Evolutionary conservation across 2,113 vertebrate species (phyloP), one percentile per base, ranked within the genome.

Genomic region (Chinchilla lanigera): DNA sequence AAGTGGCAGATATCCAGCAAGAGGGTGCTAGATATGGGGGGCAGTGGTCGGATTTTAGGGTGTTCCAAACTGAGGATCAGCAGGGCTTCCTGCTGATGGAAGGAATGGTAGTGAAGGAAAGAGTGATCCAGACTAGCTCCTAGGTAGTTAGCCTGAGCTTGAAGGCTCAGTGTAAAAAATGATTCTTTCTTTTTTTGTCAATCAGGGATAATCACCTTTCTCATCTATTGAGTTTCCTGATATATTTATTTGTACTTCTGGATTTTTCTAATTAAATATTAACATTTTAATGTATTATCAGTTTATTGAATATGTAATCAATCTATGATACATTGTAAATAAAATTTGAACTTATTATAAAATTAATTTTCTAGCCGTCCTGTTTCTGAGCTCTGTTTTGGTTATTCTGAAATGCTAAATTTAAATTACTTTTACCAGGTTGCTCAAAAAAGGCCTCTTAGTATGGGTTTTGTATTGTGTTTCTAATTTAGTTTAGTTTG

Each of bases 321-420:
- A 44, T 33, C 28, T 89, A 50, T 56, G 77, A 61, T 20, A 41
- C 41, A 28, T 65, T 61, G n/a, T 41, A 77, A 44, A 77, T 65
- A 85, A 81, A 89, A 82, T 60, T 60, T 86, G 81, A 61, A 60
- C 63, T 52, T 60, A 86, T n/a, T 84, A 52, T 84, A 90, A 86
- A 93, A 52, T 63, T 71, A 38, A 50, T 65, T 80, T 96, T 93
- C n/a, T 78, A 92, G 85, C 58, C 3, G 87, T 87, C 56, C 93
- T 93, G 67, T 61, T 93, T 90, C 50, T 78, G 30, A 88, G 58
- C 8, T 89, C 24, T 89, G 30, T 28, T 81, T 93, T 81, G 50
- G 82, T 58, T 96, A 50, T 81, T 94, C 11, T 94, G 30, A 78
- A 13, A 61, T 26, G 35, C 54, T 75, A 88, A 65, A 88, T 84